A percentile compares a stretch with the other conserved stretches of the same genome.
Conservation (phyloP, 2,797 vertebrate genomes). For the Acipenser oxyrinchus region DNA sequence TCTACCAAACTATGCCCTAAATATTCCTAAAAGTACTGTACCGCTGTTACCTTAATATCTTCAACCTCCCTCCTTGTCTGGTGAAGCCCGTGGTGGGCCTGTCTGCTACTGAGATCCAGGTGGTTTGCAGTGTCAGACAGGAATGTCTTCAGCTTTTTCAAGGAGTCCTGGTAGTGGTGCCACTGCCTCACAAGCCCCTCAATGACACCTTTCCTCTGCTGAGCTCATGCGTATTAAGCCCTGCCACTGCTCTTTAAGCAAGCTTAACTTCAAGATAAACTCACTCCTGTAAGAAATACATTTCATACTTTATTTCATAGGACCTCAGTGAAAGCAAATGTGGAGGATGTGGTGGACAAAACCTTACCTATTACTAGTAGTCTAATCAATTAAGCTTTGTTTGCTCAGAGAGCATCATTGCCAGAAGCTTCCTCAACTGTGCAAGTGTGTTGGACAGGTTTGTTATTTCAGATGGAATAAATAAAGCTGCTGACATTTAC, state of each 20-base stretch:
- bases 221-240: slow-evolving; percentile 50
- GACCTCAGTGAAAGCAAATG: too few relatives aligned
- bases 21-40: too few relatives aligned
- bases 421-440: neutral
- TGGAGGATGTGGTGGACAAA: too few relatives aligned
- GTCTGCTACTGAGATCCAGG: slow-evolving; percentile 47
- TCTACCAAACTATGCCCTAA: too few relatives aligned
- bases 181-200: slow-evolving; percentile 64
- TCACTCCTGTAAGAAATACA: slow-evolving; percentile 54
- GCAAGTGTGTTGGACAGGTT: neutral
- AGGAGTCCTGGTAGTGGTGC: slow-evolving; percentile 61
- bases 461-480: too few relatives aligned
- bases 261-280: slow-evolving; percentile 70
- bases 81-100: slow-evolving; percentile 51
- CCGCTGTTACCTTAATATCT: slow-evolving; percentile 65
- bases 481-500: too few relatives aligned
- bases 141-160: slow-evolving; percentile 60
- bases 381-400: neutral
- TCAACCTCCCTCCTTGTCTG: slow-evolving; percentile 57
- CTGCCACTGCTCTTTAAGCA: slow-evolving; percentile 77
- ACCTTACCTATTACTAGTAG: neutral
- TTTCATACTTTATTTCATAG: too few relatives aligned
- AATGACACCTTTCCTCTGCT: slow-evolving; percentile 62
- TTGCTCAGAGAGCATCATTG: neutral
- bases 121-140: slow-evolving; percentile 46